Evolutionary conservation across 2,888 invertebrate genomes (phyloP), one percentile per base, ranked within the genome.

Genomic region (Mechanitis messenoides): DNA sequence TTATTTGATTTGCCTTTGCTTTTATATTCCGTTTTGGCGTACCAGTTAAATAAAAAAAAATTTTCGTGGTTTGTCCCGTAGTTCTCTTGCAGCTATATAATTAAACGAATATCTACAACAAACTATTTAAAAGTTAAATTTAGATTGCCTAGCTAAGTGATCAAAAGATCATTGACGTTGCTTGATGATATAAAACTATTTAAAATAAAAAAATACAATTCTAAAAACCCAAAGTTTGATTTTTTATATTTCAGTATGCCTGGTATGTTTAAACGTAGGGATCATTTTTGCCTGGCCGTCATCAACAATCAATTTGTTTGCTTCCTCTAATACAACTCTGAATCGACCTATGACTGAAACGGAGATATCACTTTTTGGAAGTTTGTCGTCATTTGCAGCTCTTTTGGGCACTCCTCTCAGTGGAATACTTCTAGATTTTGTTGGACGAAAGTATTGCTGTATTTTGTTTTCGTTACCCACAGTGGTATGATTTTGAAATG

Each of bases 281-380:
- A 57, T 85, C 1, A 75, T 80, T 62, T 78, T 74, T 63, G 73
- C 82, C 0, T 87, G 85, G 85, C 86, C 86, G 0, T 85, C 85
- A 0, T 80, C 83, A 1, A 83, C 81, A 0, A 68, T 83, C 1
- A 73, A 74, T 1, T 72, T 83, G 11, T 87, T 86, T 70, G 71
- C 71, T 38, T 77, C 80, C 0, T 58, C 65, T 9, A 74, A 75
- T 67, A 79, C 78, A 2, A 74, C 78, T 0, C 69, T 80, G 0
- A 59, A 73, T 53, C 64, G 78, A 53, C 71, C 73, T 1, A 78
- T 79, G 77, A 69, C 67, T 0, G 73, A 78, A 6, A 72, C 71
- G 0, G 81, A 81, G 60, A 56, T 76, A 28, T 71, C 80, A 0
- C 68, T 81, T 3, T 68, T 80, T 11, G 79, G 80, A 1, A 79